Percentiles rank a stretch among this genome's conserved stretches.
Conservation (phyloP, 1,140 invertebrate species). For the Leptinotarsa texana region DNA sequence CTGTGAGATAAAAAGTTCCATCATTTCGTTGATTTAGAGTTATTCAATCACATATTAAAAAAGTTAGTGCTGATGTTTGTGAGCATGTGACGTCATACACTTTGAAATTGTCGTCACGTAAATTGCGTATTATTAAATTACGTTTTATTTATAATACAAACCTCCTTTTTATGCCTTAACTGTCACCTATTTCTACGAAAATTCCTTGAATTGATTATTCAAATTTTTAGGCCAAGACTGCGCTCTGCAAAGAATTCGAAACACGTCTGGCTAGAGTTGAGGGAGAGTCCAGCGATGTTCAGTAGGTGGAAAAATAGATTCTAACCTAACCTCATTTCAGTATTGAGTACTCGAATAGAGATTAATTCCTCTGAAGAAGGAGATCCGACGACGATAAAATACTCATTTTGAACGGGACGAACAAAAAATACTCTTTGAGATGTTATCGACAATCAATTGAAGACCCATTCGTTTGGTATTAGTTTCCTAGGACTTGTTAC, state of each 20-base stretch:
- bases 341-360: too few species aligned
- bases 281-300: conserved; percentile 43
- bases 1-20: too few species aligned
- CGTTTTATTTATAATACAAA: too few species aligned
- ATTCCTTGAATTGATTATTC: neutral
- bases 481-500: conserved; percentile 36
- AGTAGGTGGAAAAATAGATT: conserved; percentile 2
- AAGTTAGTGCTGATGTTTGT: too few species aligned
- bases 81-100: too few species aligned
- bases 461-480: conserved; percentile 34
- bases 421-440: conserved; percentile 25
- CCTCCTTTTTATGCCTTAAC: too few species aligned
- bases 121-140: too few species aligned
- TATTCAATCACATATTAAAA: too few species aligned
- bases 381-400: conserved; percentile 7
- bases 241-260: conserved; percentile 52
- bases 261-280: conserved; percentile 49
- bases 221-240: conserved; percentile 50
- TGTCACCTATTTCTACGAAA: neutral
- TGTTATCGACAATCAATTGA: conserved; percentile 32
- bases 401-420: conserved; percentile 16
- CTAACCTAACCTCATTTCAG: too few species aligned
- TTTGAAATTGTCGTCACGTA: too few species aligned
- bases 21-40: too few species aligned
- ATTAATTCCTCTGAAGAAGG: neutral